Evolutionary conservation across 2,113 vertebrate genomes (phyloP).

Genomic region (Brevimyrus niger): DNA sequence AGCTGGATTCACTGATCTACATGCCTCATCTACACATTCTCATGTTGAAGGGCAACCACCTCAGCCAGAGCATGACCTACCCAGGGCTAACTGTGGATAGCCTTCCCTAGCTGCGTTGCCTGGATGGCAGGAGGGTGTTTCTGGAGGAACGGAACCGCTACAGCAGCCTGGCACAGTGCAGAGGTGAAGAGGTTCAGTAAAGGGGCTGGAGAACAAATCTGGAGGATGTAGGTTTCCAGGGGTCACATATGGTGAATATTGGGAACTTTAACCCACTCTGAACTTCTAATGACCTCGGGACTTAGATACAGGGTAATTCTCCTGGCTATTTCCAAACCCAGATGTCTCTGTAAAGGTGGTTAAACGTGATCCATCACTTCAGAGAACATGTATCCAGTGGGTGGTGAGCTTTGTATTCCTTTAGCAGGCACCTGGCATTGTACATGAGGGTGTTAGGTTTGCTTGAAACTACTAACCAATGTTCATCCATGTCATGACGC

Average conservation of each 20-base stretch:
- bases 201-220: not conserved
- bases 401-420: not conserved
- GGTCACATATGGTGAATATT: not conserved
- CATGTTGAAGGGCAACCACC: conserved; percentile 73
- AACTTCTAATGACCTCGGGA: not conserved
- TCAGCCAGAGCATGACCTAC: conserved; percentile 66
- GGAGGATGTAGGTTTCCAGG: not conserved
- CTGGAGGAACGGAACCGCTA: conserved; percentile 40
- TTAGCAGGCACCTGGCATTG: not conserved
- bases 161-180: conserved; percentile 47
- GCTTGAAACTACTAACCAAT: not conserved
- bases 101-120: not conserved
- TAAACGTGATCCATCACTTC: not conserved
- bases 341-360: not conserved
- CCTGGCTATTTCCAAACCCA: not conserved
- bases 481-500: not conserved
- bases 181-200: conserved; percentile 56
- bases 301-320: not conserved
- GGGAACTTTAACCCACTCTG: not conserved
- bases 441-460: not conserved
- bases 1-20: conserved; percentile 50
- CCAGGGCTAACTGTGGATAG: conserved; percentile 65
- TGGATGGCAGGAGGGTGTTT: not conserved
- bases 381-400: not conserved
- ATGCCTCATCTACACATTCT: conserved; percentile 61